phyloP scores from a whole-genome alignment of 2,113 vertebrate genomes.

The Apodemus speciosus region DNA sequence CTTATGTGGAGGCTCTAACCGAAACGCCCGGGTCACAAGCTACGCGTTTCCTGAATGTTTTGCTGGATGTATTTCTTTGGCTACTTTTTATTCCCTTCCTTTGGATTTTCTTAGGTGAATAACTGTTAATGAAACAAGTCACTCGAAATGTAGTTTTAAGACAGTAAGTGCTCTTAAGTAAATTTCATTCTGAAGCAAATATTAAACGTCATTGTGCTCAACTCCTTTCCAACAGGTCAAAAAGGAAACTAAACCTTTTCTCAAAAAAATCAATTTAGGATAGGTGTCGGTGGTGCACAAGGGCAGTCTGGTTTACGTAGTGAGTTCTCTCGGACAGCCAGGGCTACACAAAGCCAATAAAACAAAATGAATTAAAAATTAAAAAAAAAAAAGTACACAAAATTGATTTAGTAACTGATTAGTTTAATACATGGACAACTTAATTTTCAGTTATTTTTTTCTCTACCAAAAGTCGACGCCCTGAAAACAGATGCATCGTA shows the following conservation, averaged over 20 bases:
- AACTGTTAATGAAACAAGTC: background rate
- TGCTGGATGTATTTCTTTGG: slow-evolving; percentile 25
- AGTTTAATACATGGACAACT: background rate
- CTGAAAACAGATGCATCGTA: slow-evolving; percentile 19
- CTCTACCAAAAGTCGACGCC: background rate
- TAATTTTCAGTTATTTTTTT: background rate
- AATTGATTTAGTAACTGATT: slow-evolving; percentile 26
- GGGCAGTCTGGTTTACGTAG: background rate
- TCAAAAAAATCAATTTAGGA: background rate
- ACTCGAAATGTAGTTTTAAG: background rate
- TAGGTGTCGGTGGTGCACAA: background rate
- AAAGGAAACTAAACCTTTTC: background rate
- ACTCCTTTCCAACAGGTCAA: background rate
- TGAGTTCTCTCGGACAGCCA: background rate
- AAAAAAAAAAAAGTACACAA: background rate
- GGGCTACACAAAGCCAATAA: no score
- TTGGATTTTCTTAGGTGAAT: slow-evolving; percentile 51
- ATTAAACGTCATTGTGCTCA: slow-evolving; percentile 6
- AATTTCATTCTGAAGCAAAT: background rate
- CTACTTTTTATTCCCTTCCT: slow-evolving; percentile 29
- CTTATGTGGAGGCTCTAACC: background rate
- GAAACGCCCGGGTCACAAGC: background rate
- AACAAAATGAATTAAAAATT: no score
- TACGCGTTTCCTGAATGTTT: background rate
- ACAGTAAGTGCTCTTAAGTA: background rate